Evolutionary conservation across 2,888 invertebrate genomes (phyloP).

Genomic region (Eristalis arbustorum): DNA sequence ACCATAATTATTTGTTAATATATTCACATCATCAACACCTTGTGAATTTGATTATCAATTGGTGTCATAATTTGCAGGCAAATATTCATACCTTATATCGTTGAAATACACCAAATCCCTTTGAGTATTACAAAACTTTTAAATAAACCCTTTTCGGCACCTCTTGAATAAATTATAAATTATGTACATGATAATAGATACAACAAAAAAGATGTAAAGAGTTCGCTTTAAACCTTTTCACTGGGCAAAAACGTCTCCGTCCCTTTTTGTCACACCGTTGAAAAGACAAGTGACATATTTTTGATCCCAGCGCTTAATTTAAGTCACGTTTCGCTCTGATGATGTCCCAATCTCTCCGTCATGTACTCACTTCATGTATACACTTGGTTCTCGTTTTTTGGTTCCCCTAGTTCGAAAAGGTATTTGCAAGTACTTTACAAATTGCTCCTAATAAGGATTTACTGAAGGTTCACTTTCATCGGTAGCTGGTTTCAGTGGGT

Average conservation of each 20-base stretch:
- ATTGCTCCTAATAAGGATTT: slow-evolving; percentile 67
- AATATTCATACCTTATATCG: slow-evolving; percentile 22
- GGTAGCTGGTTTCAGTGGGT: not conserved
- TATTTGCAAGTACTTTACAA: slow-evolving; percentile 69
- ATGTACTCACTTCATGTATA: not conserved
- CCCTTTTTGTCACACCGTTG: slow-evolving; percentile 2
- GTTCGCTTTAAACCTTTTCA: not conserved
- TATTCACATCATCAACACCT: slow-evolving; percentile 26
- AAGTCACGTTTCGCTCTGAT: slow-evolving; percentile 59
- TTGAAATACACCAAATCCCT: slow-evolving; percentile 18
- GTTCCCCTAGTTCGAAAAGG: slow-evolving; percentile 51
- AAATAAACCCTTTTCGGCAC: slow-evolving; percentile 13
- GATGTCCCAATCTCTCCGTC: slow-evolving; percentile 41
- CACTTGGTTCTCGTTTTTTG: not conserved
- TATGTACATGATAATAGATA: slow-evolving; percentile 41
- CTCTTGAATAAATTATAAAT: slow-evolving; percentile 51
- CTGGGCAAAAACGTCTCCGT: not conserved
- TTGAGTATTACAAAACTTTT: slow-evolving; percentile 12
- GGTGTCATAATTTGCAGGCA: slow-evolving; percentile 28
- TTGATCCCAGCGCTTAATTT: slow-evolving; percentile 62
- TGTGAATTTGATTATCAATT: slow-evolving; percentile 31
- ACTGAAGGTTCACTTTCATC: slow-evolving; percentile 57
- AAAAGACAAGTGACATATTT: slow-evolving; percentile 54
- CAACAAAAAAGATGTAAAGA: slow-evolving; percentile 8
- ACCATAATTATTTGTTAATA: slow-evolving; percentile 18